Evolutionary conservation across 2,797 vertebrate species (phyloP).

Genomic region (Lates japonicus): DNA sequence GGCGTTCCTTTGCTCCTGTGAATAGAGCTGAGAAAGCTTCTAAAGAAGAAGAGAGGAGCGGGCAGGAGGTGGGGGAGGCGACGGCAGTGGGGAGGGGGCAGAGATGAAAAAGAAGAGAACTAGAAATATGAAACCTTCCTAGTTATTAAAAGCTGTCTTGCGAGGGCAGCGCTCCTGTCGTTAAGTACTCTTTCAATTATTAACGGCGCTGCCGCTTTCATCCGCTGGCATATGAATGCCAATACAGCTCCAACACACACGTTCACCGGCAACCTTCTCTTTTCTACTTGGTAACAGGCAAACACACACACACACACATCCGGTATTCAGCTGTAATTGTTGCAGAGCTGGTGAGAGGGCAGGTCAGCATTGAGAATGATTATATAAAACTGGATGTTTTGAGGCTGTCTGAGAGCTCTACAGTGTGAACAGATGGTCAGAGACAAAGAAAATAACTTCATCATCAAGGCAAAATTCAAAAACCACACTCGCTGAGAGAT

Average conservation of each 20-base stretch:
- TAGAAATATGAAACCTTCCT: constrained; percentile 77
- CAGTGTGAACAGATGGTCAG: constrained; percentile 21
- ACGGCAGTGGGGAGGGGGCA: background rate
- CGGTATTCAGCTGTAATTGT: constrained; percentile 68
- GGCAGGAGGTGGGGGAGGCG: constrained; percentile 24
- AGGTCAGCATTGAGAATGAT: constrained; percentile 55
- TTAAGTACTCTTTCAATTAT: constrained; percentile 85
- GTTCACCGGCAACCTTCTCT: constrained; percentile 27
- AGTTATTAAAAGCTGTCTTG: constrained; percentile 82
- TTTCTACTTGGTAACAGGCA: constrained; percentile 51
- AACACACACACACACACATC: constrained; percentile 34
- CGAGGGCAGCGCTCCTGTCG: constrained; percentile 76
- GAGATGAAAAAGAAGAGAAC: constrained; percentile 69
- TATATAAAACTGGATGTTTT: constrained; percentile 58
- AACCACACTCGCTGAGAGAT: constrained; percentile 7
- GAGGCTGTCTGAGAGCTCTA: constrained; percentile 40
- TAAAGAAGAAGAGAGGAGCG: constrained; percentile 48
- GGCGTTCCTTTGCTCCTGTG: constrained; percentile 63
- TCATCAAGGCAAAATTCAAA: constrained; percentile 2
- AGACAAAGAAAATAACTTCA: constrained; percentile 44
- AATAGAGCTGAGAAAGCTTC: constrained; percentile 67
- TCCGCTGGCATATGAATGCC: constrained; percentile 62
- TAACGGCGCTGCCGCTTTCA: constrained; percentile 74
- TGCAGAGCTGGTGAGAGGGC: constrained; percentile 45
- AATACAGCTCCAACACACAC: constrained; percentile 57